Evolutionary conservation across 2,113 vertebrate species (phyloP).

Genomic region (Misgurnus anguillicaudatus): DNA sequence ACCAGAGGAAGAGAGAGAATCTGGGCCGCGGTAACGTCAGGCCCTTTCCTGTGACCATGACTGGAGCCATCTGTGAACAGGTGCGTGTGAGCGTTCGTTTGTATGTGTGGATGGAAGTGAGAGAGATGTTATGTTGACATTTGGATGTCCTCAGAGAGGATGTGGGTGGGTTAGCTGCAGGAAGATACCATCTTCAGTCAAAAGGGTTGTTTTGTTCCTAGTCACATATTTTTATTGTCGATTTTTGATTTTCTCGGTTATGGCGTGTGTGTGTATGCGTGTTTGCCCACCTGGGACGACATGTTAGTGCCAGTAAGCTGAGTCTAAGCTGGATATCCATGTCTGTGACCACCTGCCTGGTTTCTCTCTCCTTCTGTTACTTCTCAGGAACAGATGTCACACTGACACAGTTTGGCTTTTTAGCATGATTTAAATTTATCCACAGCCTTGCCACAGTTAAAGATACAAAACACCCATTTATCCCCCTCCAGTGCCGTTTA

Average conservation of each 20-base stretch:
- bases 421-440: constrained; percentile 21
- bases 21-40: constrained; percentile 92
- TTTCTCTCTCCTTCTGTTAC: constrained; percentile 39
- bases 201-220: not conserved
- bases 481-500: not conserved
- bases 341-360: constrained; percentile 29
- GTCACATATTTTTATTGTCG: not conserved
- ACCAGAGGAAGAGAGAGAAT: constrained; percentile 94
- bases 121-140: not conserved
- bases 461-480: not conserved
- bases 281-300: constrained; percentile 18
- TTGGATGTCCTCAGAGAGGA: too few relatives aligned
- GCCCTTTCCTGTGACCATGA: constrained; percentile 96
- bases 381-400: constrained; percentile 49
- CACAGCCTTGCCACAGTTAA: constrained; percentile 29
- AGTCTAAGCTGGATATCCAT: constrained; percentile 43
- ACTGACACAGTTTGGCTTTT: constrained; percentile 33
- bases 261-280: not conserved
- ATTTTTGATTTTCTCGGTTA: not conserved
- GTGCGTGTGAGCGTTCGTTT: constrained; percentile 62
- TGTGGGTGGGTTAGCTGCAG: too few relatives aligned
- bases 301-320: constrained; percentile 18
- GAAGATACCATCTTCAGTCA: too few relatives aligned
- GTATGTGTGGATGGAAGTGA: not conserved
- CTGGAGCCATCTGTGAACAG: constrained; percentile 95